Conservation (phyloP, 1,140 invertebrate species). For the Archivesica marissinica region DNA sequence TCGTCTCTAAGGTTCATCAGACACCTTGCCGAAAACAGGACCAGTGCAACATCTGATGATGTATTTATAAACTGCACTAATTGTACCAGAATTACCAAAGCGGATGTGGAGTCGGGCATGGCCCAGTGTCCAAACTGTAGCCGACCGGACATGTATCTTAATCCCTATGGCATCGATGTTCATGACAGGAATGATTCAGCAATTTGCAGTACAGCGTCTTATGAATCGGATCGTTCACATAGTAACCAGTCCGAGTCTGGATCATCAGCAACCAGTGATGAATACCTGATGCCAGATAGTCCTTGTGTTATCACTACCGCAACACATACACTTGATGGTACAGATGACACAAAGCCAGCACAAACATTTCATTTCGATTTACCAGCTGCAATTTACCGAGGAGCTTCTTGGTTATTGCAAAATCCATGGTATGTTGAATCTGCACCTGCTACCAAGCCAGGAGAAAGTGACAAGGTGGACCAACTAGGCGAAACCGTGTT, state of each 20-base stretch:
- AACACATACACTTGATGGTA: not conserved
- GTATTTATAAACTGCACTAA: slow-evolving; percentile 33
- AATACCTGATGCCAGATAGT: slow-evolving; percentile 43
- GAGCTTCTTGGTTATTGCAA: not conserved
- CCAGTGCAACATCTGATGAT: slow-evolving; percentile 48
- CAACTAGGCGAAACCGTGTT: not conserved
- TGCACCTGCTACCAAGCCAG: no score
- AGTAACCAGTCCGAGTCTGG: slow-evolving; percentile 42
- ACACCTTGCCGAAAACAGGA: not conserved
- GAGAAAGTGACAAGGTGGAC: not conserved
- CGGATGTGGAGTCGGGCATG: not conserved
- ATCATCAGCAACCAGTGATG: slow-evolving; percentile 20
- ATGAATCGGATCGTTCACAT: slow-evolving; percentile 33
- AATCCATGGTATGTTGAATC: not conserved
- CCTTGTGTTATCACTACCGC: not conserved
- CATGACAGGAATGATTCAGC: slow-evolving; percentile 50
- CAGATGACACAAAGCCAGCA: no score
- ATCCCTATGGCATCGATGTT: slow-evolving; percentile 30
- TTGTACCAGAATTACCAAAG: not conserved
- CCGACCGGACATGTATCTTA: slow-evolving; percentile 8
- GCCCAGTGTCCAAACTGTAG: slow-evolving; percentile 6
- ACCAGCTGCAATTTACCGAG: not conserved
- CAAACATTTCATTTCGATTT: slow-evolving; percentile 22
- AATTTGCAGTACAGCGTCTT: slow-evolving; percentile 47
- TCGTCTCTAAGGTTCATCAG: not conserved